Conservation (phyloP, 2,797 vertebrate genomes). For the Gymnothorax javanicus region DNA sequence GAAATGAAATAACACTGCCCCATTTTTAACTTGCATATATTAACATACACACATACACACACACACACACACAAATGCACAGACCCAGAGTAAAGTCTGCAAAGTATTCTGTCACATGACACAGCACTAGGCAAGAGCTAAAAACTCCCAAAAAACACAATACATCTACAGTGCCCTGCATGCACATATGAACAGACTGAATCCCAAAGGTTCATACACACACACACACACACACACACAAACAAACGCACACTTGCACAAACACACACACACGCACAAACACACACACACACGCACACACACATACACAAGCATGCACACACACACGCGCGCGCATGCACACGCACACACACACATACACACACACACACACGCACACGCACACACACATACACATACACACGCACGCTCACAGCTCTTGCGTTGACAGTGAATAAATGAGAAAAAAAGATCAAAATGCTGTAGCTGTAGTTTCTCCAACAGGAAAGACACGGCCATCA, state of each 20-base stretch:
- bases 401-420: background rate
- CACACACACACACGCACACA: conserved; percentile 20
- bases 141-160: too few relatives aligned
- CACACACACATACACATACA: background rate
- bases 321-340: background rate
- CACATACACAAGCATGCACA: conserved; percentile 27
- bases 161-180: too few relatives aligned
- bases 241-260: background rate
- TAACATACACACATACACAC: background rate
- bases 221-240: background rate
- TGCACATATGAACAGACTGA: too few relatives aligned
- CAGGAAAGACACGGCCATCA: background rate
- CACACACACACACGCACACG: background rate
- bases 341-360: too few relatives aligned
- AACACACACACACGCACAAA: conserved; percentile 9
- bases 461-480: background rate
- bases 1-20: background rate
- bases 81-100: background rate
- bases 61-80: background rate
- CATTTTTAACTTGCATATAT: background rate
- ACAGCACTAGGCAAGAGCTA: too few relatives aligned
- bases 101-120: too few relatives aligned
- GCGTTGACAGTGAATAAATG: background rate
- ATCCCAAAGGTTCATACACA: too few relatives aligned
- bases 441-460: background rate